Evolutionary conservation across 2,888 invertebrate species (phyloP).

Genomic region (Agapostemon virescens): DNA sequence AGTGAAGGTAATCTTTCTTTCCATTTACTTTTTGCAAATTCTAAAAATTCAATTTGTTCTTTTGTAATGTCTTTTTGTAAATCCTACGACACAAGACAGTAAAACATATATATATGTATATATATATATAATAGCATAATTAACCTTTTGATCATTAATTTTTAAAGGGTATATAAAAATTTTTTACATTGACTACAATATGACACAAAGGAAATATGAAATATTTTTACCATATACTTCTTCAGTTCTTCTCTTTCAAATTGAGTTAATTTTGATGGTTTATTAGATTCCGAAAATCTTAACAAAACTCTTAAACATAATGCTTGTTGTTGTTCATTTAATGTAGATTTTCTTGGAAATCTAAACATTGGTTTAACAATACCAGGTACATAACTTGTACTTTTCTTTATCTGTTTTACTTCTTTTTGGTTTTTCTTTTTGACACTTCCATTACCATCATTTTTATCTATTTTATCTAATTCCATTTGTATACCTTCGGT

Average conservation of each 20-base stretch:
- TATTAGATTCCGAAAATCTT: constrained; percentile 61
- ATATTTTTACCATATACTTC: constrained; percentile 63
- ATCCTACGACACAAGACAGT: constrained; percentile 31
- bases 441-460: neutral
- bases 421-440: neutral
- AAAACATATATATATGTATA: constrained; percentile 4
- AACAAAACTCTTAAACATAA: constrained; percentile 65
- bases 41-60: constrained; percentile 70
- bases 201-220: neutral
- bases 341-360: constrained; percentile 61
- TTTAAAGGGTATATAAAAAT: no score
- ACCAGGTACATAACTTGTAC: constrained; percentile 65
- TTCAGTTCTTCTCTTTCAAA: constrained; percentile 61
- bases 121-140: neutral
- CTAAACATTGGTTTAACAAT: constrained; percentile 52
- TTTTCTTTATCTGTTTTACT: neutral
- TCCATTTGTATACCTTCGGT: constrained; percentile 30
- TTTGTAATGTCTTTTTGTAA: constrained; percentile 57
- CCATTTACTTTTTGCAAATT: constrained; percentile 68
- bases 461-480: neutral
- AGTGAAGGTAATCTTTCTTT: constrained; percentile 36
- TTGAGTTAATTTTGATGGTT: constrained; percentile 57
- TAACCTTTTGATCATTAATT: no score
- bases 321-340: constrained; percentile 63
- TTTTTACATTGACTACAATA: no score